Evolutionary conservation across 2,113 vertebrate species (phyloP), one percentile per base, ranked within the genome.

Genomic region (Cariama cristata): DNA sequence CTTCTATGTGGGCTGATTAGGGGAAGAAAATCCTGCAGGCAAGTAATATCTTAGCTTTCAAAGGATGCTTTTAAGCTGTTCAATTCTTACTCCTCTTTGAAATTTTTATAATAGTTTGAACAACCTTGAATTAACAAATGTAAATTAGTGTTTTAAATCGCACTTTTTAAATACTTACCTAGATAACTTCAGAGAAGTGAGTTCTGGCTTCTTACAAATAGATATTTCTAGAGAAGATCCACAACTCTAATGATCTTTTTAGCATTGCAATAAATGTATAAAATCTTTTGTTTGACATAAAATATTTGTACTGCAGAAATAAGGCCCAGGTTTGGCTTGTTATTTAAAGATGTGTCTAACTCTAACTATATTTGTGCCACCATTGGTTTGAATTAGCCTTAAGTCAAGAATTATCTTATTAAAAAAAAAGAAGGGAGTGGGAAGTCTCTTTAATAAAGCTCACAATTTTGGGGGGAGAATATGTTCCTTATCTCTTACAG

Each of bases 41-140:
- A 90, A 88, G 56, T 53, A 76, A 38, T 66, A 77, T 27, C 77
- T 93, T 53, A 40, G 66, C 42, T 96, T 95, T 89, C 94, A 91
- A 93, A 95, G 89, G 81, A 82, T 76, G 87, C 87, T 96, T 94
- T 88, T 69, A 66, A 67, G 62, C 45, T 63, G 9, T 85, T 96
- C 69, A 72, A 26, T 87, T 88, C 59, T 76, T 86, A 50, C 56
- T 79, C 74, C 52, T 73, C 76, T 92, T 45, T 67, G 92, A 68
- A 92, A 67, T 69, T 13, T 72, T 91, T 58, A 47, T 85, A 89
- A 87, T 88, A 82, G 77, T 81, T 97, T 87, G 81, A 96, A 66
- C 69, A 93, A 76, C 84, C 76, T 88, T 76, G 91, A 95, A 95
- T 95, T 96, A 96, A 85, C 81, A 96, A 94, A 93, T 76, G 94